Conservation (phyloP, 2,797 vertebrate genomes). For the Myioborus miniatus region DNA sequence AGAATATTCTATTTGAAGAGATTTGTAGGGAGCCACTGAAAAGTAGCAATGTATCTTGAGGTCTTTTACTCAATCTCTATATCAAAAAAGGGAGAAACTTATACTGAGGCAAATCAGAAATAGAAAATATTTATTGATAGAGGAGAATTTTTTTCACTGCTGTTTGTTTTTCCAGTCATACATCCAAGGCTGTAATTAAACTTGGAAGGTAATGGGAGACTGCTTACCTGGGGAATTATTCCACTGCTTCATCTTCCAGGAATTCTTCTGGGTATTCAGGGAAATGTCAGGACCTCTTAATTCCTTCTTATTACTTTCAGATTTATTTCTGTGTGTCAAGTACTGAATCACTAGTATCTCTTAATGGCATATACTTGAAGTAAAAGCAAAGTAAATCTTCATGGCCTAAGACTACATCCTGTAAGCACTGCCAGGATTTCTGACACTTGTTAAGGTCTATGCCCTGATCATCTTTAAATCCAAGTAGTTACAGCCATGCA, state of each 20-base stretch:
- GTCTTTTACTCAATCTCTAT: background rate
- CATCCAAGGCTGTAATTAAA: background rate
- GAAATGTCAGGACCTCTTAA: background rate
- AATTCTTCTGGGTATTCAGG: constrained; percentile 6
- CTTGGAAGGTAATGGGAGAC: background rate
- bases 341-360: background rate
- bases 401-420: background rate
- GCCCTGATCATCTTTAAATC: background rate
- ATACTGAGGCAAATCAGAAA: background rate
- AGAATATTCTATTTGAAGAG: constrained; percentile 2
- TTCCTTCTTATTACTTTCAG: background rate
- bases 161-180: constrained; percentile 17
- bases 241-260: background rate
- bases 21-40: background rate
- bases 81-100: background rate
- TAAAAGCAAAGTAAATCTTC: background rate
- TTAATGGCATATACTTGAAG: background rate
- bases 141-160: background rate
- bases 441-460: background rate
- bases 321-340: background rate
- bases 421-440: background rate
- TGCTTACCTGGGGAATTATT: constrained; percentile 17
- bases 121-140: background rate
- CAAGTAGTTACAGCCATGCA: background rate
- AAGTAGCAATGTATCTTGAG: background rate